Conservation (phyloP, 2,113 vertebrate species). For the Egretta garzetta region DNA sequence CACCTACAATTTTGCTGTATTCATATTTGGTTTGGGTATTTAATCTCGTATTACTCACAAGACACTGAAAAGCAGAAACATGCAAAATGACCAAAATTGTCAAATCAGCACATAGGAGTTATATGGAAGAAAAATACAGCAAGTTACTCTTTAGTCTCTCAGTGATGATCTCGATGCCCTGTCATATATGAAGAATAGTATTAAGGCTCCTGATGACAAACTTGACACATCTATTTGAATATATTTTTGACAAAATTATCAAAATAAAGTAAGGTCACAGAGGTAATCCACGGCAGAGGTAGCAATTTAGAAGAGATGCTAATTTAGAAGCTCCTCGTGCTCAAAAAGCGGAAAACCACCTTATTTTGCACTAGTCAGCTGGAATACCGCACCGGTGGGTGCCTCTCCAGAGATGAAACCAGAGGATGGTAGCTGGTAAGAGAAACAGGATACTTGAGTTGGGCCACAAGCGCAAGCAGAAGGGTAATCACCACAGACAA, state of each 20-base stretch:
- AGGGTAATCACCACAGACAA: background rate
- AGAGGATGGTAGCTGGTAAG: background rate
- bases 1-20: background rate
- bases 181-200: background rate
- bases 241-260: background rate
- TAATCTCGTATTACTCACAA: background rate
- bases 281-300: background rate
- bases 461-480: background rate
- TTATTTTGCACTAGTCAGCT: background rate
- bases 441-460: background rate
- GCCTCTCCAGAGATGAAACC: background rate
- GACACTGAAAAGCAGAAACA: background rate
- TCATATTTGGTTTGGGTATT: background rate
- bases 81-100: background rate
- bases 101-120: background rate
- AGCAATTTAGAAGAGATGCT: background rate
- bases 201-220: background rate
- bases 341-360: background rate
- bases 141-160: background rate
- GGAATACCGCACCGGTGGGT: background rate
- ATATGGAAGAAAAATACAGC: background rate
- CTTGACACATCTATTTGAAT: background rate
- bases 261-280: background rate
- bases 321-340: background rate
- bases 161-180: background rate